A percentile compares a stretch with the other conserved stretches of the same genome.
These are phyloP conservation scores for Thymelicus lineola DNA, from an alignment of 2,888 invertebrate genomes.

Conservation along the genomic window DNA sequence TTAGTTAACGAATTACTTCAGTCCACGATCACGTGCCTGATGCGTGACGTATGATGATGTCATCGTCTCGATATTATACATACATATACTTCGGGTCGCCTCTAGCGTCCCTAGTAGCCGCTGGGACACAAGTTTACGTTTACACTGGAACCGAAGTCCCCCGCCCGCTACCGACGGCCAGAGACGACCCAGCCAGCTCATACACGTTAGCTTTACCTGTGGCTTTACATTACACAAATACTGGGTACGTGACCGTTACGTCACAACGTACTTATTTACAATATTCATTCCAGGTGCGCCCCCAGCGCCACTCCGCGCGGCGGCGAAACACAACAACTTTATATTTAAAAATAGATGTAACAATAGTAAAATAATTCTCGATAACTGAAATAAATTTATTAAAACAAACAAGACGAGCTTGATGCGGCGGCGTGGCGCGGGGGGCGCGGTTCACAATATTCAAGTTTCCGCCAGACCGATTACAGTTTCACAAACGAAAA, in stretches of 20 bases:
- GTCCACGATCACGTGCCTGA: conserved; percentile 13
- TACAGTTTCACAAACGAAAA: conserved; percentile 31
- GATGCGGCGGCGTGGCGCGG: not conserved
- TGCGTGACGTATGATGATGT: conserved; percentile 20
- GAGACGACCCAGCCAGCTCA: conserved; percentile 20
- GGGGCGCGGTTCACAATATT: conserved; percentile 9
- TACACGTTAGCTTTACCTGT: conserved; percentile 26
- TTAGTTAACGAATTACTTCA: conserved; percentile 16
- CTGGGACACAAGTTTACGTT: no score
- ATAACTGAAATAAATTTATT: no score
- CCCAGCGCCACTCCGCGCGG: conserved; percentile 15
- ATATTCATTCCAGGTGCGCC: conserved; percentile 8
- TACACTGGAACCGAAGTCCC: no score
- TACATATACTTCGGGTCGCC: conserved; percentile 3
- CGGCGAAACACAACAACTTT: not conserved
- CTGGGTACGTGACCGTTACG: not conserved
- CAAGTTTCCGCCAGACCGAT: conserved; percentile 26
- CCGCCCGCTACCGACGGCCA: not conserved
- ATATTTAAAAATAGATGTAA: not conserved
- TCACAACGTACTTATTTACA: not conserved
- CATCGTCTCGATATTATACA: conserved; percentile 23
- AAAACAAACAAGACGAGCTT: no score
- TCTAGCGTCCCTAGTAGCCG: not conserved
- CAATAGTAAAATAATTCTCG: not conserved
- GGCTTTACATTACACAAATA: conserved; percentile 18